phyloP scores from a whole-genome alignment of 2,888 invertebrate species.

The Boloria selene region DNA sequence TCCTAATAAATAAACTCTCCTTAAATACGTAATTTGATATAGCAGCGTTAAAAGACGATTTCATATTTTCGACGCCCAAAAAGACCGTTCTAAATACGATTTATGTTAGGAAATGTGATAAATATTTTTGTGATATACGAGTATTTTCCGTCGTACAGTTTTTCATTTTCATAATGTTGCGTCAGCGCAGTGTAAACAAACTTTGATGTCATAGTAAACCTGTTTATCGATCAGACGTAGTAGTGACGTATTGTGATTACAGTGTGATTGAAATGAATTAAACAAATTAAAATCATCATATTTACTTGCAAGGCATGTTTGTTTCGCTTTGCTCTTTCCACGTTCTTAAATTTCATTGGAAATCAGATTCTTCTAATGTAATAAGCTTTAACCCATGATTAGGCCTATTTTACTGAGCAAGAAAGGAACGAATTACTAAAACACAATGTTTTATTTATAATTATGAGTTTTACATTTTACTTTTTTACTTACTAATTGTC shows the following conservation, averaged over 20 bases:
- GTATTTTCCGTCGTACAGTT: conserved; percentile 1
- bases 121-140: conserved; percentile 13
- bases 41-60: conserved; percentile 1
- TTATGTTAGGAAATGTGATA: conserved; percentile 10
- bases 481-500: too few species aligned
- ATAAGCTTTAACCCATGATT: too few species aligned
- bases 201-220: conserved; percentile 8
- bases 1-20: conserved; percentile 7
- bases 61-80: neutral
- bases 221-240: neutral
- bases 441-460: too few species aligned
- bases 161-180: conserved; percentile 8
- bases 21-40: conserved; percentile 6
- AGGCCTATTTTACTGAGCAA: too few species aligned
- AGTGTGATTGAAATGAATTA: neutral
- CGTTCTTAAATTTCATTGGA: too few species aligned
- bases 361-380: too few species aligned
- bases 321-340: too few species aligned
- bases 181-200: conserved; percentile 5
- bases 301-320: too few species aligned
- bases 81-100: neutral
- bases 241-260: neutral
- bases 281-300: neutral
- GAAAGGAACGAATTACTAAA: too few species aligned
- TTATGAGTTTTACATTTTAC: too few species aligned